Evolutionary conservation across 2,113 vertebrate genomes (phyloP), one percentile per base, ranked within the genome.

Genomic region (Cottus gobio): DNA sequence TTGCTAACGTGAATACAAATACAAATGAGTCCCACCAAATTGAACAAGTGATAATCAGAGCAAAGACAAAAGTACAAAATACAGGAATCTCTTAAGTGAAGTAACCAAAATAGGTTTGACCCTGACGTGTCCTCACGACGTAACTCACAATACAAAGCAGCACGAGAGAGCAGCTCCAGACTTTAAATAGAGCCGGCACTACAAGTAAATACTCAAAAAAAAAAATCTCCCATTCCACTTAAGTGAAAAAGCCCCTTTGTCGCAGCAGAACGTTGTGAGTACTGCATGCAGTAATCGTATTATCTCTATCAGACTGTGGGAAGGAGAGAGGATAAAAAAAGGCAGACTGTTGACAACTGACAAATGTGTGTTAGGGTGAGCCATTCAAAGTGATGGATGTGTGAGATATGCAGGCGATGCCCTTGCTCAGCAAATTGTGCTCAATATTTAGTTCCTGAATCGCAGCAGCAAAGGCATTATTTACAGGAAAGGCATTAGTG

Each of bases 401-500:
- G 42, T 36, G 63, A 69, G 57, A 75, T 26, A 36, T 26, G n/a
- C 26, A 18, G 60, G 26, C 39, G 3, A 26, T 22, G 30, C 39
- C 62, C 52, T 31, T 61, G 4, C 22, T 79, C 65, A 81, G 73
- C 64, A 78, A 73, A 63, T 71, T 65, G 20, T 67, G 26, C 42
- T 61, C 26, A 61, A 28, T 75, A 70, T 30, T 52, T 60, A 48
- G 63, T 37, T 73, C 26, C 42, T 67, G 63, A 68, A 52, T 58
- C 24, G 4, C 26, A 62, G 60, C 62, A 28, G 36, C 34, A 65
- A 77, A 71, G 61, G 70, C 57, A 77, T 69, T 71, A 74, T 79
- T 77, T 74, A 63, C 66, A 70, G 54, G 44, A 83, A 80, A 84
- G 31, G 66, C 73, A 18, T 9, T 12, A 30, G 48, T 42, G 67